These are phyloP conservation scores for Parthenolecanium corni DNA, from an alignment of 2,888 invertebrate genomes.

Conservation along the genomic window DNA sequence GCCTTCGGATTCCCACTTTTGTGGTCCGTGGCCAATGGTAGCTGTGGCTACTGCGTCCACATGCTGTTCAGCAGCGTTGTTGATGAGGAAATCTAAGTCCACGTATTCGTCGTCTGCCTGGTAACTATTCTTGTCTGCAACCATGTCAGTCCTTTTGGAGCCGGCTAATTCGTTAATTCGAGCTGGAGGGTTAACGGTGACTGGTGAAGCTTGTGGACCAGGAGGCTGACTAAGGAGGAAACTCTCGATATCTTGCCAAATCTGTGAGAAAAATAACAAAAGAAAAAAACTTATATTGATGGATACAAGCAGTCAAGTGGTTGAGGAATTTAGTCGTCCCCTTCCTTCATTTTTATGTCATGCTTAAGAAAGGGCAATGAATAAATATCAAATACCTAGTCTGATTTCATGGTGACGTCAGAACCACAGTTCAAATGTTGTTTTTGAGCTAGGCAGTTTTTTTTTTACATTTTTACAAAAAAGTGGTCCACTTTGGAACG, in stretches of 20 bases:
- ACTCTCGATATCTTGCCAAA: conserved; percentile 25
- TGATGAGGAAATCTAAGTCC: conserved; percentile 17
- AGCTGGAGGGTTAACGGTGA: conserved; percentile 1
- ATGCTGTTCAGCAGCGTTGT: conserved; percentile 17
- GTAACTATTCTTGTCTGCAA: not conserved
- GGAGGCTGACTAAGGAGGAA: conserved; percentile 17
- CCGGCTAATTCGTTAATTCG: not conserved
- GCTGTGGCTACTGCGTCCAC: not conserved
- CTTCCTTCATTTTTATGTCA: not conserved
- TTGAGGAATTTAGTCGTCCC: not conserved
- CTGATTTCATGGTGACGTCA: too few species aligned
- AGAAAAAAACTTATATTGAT: not conserved
- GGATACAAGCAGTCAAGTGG: not conserved
- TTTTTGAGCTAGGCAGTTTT: too few species aligned
- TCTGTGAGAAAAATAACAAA: conserved; percentile 9
- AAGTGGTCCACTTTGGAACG: too few species aligned
- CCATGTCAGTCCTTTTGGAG: not conserved
- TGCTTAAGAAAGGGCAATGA: too few species aligned
- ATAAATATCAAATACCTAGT: too few species aligned
- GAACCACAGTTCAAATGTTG: too few species aligned
- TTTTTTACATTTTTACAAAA: too few species aligned
- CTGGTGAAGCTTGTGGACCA: conserved; percentile 17
- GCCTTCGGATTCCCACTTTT: not conserved
- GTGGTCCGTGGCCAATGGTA: not conserved
- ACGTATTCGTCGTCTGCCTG: conserved; percentile 19